phyloP scores from a whole-genome alignment of 1,140 invertebrate species.

The Lanistes nyassanus region DNA sequence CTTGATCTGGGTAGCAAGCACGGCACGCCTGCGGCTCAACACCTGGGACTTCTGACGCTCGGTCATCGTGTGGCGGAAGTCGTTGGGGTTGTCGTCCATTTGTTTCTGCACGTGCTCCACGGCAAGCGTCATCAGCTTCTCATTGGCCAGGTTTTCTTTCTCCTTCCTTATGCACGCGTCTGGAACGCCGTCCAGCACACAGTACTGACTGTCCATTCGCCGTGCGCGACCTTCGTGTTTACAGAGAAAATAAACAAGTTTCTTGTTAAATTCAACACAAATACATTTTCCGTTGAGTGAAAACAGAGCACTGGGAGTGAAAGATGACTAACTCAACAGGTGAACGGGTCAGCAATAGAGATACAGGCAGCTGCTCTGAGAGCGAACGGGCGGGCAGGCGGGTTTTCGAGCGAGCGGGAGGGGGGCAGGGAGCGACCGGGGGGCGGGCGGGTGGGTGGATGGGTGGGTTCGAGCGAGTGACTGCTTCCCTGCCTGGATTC shows the following conservation, averaged over 20 bases:
- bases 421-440: too few species aligned
- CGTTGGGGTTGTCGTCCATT: constrained; percentile 17
- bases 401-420: too few species aligned
- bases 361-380: too few species aligned
- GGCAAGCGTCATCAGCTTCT: constrained; percentile 14
- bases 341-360: too few species aligned
- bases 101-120: neutral
- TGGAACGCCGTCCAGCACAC: neutral
- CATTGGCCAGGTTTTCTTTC: constrained; percentile 20
- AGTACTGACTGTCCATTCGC: constrained; percentile 21
- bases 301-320: too few species aligned
- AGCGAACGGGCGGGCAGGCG: too few species aligned
- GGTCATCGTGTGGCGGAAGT: constrained; percentile 1
- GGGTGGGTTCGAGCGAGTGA: too few species aligned
- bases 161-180: constrained; percentile 7
- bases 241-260: neutral
- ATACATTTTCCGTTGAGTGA: too few species aligned
- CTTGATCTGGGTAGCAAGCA: neutral
- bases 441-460: too few species aligned
- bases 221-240: constrained; percentile 12
- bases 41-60: neutral
- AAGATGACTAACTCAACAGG: too few species aligned
- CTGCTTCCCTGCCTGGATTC: too few species aligned
- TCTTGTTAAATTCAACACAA: too few species aligned
- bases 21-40: neutral